These are phyloP conservation scores for Eupleurogrammus muticus DNA, from an alignment of 2,797 vertebrate species.

Conservation along the genomic window DNA sequence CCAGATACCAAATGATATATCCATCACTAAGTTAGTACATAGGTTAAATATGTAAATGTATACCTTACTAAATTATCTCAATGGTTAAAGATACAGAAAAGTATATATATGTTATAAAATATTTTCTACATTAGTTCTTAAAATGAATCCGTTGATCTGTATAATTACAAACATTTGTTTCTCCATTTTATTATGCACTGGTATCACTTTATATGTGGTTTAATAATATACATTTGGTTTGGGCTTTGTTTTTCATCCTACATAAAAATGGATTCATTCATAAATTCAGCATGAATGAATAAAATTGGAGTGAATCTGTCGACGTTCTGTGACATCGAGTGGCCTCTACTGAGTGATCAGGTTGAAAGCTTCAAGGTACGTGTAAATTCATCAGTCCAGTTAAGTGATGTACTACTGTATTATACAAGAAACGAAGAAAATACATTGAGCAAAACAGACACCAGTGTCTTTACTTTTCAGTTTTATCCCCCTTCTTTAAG, in stretches of 20 bases:
- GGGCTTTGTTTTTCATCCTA: not conserved
- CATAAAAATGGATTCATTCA: not conserved
- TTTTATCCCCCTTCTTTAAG: conserved; percentile 26
- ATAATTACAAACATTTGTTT: not conserved
- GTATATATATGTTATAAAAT: not conserved
- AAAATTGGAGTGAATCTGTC: not conserved
- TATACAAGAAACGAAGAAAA: not conserved
- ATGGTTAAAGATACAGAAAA: no score
- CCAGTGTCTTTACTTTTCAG: conserved; percentile 4
- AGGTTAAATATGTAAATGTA: not conserved
- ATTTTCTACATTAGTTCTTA: not conserved
- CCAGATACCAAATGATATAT: no score
- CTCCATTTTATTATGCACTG: not conserved
- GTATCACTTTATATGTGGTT: not conserved
- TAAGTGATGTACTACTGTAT: not conserved
- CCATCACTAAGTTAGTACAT: not conserved
- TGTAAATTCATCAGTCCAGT: not conserved
- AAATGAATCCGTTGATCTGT: not conserved
- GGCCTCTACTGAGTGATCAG: conserved; percentile 53
- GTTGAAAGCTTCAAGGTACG: not conserved
- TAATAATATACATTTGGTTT: not conserved
- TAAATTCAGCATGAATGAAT: not conserved
- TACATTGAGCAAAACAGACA: conserved; percentile 8
- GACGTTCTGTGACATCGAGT: not conserved
- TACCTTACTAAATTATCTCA: no score